A percentile compares a stretch with the other conserved stretches of the same genome.
Conservation (phyloP, 2,113 vertebrate species). For the Pluvianellus socialis region DNA sequence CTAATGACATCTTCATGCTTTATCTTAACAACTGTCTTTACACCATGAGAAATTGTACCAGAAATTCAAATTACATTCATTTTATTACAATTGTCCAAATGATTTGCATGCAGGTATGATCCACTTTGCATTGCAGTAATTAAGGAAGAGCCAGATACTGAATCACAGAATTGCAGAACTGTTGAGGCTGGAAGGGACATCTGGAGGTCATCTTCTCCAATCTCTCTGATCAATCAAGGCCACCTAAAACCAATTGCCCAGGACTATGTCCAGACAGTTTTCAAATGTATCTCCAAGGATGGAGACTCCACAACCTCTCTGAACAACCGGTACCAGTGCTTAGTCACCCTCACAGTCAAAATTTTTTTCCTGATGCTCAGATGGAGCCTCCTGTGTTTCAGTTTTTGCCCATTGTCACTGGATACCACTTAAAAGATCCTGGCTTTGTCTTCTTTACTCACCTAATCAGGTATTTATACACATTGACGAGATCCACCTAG, state of each 20-base stretch:
- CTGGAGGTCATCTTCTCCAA: background rate
- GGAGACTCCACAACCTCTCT: background rate
- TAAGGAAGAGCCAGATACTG: background rate
- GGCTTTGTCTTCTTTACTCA: too few species aligned
- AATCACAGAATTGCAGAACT: background rate
- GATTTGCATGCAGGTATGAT: background rate
- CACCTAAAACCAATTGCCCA: background rate
- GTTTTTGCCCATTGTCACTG: too few species aligned
- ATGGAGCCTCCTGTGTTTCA: too few species aligned
- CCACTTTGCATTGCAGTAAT: background rate
- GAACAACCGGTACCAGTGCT: background rate
- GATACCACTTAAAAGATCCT: too few species aligned
- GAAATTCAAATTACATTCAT: background rate
- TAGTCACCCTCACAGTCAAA: background rate
- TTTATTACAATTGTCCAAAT: background rate
- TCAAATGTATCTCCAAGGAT: background rate
- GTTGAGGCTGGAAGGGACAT: background rate
- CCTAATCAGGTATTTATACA: too few species aligned
- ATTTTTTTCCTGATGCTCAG: too few species aligned
- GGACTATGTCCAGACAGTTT: background rate
- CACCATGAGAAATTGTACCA: background rate
- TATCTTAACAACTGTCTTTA: background rate
- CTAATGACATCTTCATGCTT: background rate
- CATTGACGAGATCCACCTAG: too few species aligned
- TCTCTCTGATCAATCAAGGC: background rate